Conservation (phyloP, 2,113 vertebrate genomes). For the Phaethornis superciliosus region DNA sequence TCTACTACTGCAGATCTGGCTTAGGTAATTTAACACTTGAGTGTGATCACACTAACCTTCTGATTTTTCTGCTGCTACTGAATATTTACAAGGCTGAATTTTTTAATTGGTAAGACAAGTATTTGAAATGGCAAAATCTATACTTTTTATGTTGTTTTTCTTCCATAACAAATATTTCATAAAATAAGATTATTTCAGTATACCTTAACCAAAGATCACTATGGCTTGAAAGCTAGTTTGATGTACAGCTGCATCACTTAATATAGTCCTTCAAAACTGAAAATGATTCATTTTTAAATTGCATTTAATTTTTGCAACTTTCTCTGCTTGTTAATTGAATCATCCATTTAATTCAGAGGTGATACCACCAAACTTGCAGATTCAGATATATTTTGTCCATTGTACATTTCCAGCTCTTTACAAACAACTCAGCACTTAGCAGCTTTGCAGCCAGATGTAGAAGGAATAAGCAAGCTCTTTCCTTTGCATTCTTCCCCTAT, state of each 20-base stretch:
- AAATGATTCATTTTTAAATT: neutral
- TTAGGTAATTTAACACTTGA: constrained; percentile 4
- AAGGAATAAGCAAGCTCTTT: neutral
- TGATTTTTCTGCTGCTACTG: constrained; percentile 8
- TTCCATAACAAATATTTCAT: constrained; percentile 1
- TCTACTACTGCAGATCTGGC: neutral
- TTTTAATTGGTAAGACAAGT: neutral
- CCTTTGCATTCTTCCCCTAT: neutral
- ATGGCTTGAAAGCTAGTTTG: constrained; percentile 24
- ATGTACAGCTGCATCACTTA: constrained; percentile 14
- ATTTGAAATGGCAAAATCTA: constrained; percentile 1
- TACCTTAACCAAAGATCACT: constrained; percentile 30
- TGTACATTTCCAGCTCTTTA: neutral
- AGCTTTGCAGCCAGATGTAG: neutral
- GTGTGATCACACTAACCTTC: neutral
- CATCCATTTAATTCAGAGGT: neutral
- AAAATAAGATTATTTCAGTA: neutral
- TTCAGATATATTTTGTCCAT: neutral
- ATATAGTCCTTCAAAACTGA: neutral
- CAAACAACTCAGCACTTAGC: neutral
- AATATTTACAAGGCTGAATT: neutral
- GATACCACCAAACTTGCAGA: neutral
- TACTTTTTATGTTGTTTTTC: neutral
- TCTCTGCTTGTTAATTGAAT: neutral
- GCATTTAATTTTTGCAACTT: neutral